Evolutionary conservation across 2,888 invertebrate genomes (phyloP).

Genomic region (Hipparchia semele): DNA sequence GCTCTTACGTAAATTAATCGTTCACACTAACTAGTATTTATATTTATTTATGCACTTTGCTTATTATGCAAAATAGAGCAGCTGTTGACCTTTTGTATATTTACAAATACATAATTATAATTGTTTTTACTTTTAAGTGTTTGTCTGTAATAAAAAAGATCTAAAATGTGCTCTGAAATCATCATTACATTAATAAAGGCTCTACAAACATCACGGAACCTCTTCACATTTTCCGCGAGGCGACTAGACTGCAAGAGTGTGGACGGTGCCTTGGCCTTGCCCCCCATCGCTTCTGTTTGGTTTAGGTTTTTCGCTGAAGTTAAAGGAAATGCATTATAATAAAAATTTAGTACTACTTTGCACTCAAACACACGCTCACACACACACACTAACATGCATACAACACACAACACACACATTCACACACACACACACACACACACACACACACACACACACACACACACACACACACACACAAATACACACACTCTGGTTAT

Average conservation of each 20-base stretch:
- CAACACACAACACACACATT: too few species aligned
- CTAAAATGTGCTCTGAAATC: neutral
- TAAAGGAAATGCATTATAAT: neutral
- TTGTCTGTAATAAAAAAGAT: neutral
- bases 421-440: too few species aligned
- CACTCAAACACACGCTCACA: too few species aligned
- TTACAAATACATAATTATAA: too few species aligned
- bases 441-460: too few species aligned
- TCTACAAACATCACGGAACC: neutral
- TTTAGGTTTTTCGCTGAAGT: neutral
- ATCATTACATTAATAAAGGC: neutral
- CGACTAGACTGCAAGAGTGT: neutral
- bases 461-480: too few species aligned
- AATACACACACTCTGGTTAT: too few species aligned
- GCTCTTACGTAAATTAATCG: constrained; percentile 7
- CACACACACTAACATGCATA: too few species aligned
- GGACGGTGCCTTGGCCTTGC: neutral
- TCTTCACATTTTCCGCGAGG: neutral
- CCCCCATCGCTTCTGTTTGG: neutral
- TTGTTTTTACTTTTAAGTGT: too few species aligned
- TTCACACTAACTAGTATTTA: constrained; percentile 4
- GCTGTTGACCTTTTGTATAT: too few species aligned
- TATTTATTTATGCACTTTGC: too few species aligned
- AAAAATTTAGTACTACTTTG: too few species aligned
- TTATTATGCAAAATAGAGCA: neutral